Percentiles rank a stretch among this genome's conserved stretches.
phyloP scores from a whole-genome alignment of 2,888 invertebrate species.

The Sphecodes monilicornis region DNA sequence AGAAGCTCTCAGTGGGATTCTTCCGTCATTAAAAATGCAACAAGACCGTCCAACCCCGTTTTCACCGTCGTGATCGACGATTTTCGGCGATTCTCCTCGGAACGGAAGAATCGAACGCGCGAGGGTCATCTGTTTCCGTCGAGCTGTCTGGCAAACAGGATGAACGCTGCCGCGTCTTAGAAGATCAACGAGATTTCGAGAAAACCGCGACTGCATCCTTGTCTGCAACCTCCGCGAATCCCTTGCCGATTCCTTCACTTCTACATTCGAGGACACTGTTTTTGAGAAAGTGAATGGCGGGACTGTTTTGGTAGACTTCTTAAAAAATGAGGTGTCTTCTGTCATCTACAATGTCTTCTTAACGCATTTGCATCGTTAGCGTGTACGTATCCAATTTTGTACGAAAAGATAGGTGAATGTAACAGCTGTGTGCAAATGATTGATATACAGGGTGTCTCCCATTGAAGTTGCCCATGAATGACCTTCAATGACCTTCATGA shows the following conservation, averaged over 20 bases:
- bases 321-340: not conserved
- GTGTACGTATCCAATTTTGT: not conserved
- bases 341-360: not conserved
- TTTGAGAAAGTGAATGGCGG: not conserved
- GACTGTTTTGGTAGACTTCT: not conserved
- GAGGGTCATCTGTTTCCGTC: slow-evolving; percentile 40
- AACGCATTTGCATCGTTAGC: not conserved
- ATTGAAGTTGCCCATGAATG: too few species aligned
- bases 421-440: not conserved
- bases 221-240: slow-evolving; percentile 4
- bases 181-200: not conserved
- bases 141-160: slow-evolving; percentile 12
- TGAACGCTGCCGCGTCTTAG: not conserved
- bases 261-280: not conserved
- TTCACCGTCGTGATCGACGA: not conserved
- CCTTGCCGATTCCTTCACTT: not conserved
- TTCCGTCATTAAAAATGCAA: slow-evolving; percentile 5
- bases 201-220: not conserved
- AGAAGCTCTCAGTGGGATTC: not conserved
- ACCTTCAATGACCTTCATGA: too few species aligned
- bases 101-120: not conserved
- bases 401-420: not conserved
- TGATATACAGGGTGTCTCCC: too few species aligned
- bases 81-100: not conserved
- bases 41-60: not conserved